Evolutionary conservation across 1,140 invertebrate species (phyloP).

Genomic region (Drosophila quadrilineata): DNA sequence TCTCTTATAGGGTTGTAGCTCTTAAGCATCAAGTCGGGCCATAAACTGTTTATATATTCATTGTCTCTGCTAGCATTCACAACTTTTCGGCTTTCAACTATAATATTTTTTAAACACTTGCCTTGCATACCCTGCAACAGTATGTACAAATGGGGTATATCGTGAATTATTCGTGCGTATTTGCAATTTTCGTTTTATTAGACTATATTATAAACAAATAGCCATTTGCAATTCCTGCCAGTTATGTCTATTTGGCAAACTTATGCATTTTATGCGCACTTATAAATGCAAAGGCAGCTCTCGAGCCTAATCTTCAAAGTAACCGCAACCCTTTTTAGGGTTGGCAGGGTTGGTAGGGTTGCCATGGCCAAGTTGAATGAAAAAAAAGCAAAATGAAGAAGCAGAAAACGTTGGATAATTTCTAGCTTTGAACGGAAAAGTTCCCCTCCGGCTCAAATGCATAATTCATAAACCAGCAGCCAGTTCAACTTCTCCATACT

Average conservation of each 20-base stretch:
- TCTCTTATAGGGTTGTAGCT: neutral
- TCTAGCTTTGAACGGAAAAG: conserved; percentile 62
- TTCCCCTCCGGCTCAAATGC: conserved; percentile 56
- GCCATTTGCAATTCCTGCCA: conserved; percentile 34
- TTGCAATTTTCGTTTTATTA: neutral
- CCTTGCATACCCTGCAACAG: neutral
- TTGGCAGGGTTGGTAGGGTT: neutral
- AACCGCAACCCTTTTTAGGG: conserved; percentile 58
- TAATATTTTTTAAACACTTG: no score
- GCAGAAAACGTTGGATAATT: conserved; percentile 51
- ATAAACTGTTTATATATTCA: conserved; percentile 19
- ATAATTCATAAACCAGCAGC: conserved; percentile 63
- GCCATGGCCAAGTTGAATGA: conserved; percentile 1
- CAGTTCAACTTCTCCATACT: conserved; percentile 26
- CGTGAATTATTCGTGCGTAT: no score
- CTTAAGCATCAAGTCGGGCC: conserved; percentile 8
- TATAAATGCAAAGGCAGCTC: conserved; percentile 36
- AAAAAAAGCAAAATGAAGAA: conserved; percentile 3
- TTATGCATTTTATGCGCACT: conserved; percentile 55
- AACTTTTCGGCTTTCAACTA: no score
- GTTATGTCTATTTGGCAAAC: conserved; percentile 31
- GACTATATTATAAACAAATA: conserved; percentile 40
- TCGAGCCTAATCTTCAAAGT: conserved; percentile 60
- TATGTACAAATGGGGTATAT: no score
- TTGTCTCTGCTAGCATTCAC: neutral